Evolutionary conservation across 2,797 vertebrate genomes (phyloP).

Genomic region (Jordanella pulchra): DNA sequence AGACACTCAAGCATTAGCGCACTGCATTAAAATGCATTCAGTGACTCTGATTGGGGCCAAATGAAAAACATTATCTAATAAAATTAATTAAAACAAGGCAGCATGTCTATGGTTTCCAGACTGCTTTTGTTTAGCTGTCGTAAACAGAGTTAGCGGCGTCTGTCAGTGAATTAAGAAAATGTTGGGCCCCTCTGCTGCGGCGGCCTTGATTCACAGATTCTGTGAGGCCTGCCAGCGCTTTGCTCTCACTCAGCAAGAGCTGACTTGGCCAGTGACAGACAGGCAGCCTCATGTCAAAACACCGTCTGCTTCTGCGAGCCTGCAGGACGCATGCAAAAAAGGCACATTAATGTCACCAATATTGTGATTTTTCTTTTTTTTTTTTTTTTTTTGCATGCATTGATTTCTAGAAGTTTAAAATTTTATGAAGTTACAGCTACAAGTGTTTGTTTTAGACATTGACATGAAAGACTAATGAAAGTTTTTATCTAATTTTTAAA

Average conservation of each 20-base stretch:
- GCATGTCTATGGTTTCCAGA: conserved; percentile 56
- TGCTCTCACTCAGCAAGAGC: conserved; percentile 71
- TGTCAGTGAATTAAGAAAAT: conserved; percentile 70
- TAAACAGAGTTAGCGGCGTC: conserved; percentile 71
- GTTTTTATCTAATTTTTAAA: background rate
- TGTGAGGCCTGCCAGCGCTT: conserved; percentile 65
- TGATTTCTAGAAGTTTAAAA: background rate
- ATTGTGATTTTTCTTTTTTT: background rate
- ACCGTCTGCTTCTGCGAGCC: conserved; percentile 61
- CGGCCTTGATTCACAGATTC: conserved; percentile 62
- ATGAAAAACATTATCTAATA: conserved; percentile 69
- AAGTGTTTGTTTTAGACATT: background rate
- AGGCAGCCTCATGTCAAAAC: conserved; percentile 72
- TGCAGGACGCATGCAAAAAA: conserved; percentile 24
- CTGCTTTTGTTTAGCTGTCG: conserved; percentile 68
- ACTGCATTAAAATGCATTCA: conserved; percentile 60
- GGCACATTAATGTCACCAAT: conserved; percentile 16
- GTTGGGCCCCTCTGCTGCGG: conserved; percentile 55
- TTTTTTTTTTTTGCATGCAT: no score
- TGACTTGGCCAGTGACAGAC: conserved; percentile 68
- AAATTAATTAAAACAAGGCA: conserved; percentile 67
- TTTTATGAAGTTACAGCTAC: background rate
- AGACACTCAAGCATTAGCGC: conserved; percentile 48
- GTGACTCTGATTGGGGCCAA: conserved; percentile 57
- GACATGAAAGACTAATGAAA: background rate